These are phyloP conservation scores for Trachythela sp. DNA, from an alignment of 64 coral and sea anemone species.

Conservation along the genomic window DNA sequence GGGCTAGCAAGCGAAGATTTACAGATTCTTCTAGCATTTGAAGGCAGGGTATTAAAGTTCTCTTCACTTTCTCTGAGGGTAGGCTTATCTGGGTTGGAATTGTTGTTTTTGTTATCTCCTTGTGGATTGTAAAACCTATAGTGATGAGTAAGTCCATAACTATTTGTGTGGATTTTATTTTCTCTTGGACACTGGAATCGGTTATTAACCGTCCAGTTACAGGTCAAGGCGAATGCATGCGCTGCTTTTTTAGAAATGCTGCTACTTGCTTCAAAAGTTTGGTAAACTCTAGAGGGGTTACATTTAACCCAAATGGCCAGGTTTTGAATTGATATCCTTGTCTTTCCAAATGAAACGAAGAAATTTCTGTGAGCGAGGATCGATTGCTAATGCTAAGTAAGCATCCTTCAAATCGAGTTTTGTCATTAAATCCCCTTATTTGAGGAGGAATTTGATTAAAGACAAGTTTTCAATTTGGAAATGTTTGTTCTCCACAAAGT, in stretches of 20 bases:
- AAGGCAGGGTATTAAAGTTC: background rate
- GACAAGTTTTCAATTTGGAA: constrained; percentile 57
- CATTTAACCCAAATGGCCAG: constrained; percentile 49
- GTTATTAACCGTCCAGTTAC: constrained; percentile 43
- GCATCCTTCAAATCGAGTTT: constrained; percentile 58
- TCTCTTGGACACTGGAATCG: background rate
- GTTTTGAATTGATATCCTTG: background rate
- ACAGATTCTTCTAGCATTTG: background rate
- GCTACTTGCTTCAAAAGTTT: constrained; percentile 42
- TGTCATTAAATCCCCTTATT: constrained; percentile 20
- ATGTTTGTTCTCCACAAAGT: constrained; percentile 39
- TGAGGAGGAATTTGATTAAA: background rate
- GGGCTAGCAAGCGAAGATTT: background rate
- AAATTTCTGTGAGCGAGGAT: background rate
- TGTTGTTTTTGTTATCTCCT: background rate
- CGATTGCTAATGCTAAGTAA: constrained; percentile 32
- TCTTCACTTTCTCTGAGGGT: background rate
- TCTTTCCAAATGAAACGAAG: constrained; percentile 25
- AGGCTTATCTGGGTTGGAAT: background rate
- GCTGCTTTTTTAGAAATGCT: background rate
- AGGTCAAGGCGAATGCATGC: constrained; percentile 33
- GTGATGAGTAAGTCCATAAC: background rate
- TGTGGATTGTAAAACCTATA: background rate
- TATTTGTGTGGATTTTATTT: background rate
- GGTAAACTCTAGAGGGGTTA: constrained; percentile 41